phyloP scores from a whole-genome alignment of 2,797 vertebrate species.

The Tarsius wallacei region DNA sequence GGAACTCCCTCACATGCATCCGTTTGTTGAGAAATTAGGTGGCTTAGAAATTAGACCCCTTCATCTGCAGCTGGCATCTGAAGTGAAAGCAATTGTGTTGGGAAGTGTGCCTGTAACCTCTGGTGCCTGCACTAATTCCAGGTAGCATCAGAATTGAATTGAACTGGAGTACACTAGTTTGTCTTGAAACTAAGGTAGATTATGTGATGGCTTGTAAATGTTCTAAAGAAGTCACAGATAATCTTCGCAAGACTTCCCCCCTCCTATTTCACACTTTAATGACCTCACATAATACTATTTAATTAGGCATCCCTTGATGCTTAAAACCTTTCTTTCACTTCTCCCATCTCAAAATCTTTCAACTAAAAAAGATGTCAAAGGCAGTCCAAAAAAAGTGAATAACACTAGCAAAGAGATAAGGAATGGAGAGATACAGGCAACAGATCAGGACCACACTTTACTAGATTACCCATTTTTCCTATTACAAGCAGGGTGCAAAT shows the following conservation, averaged over 20 bases:
- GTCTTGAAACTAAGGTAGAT: not conserved
- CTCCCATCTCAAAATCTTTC: slow-evolving; percentile 18
- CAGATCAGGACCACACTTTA: not conserved
- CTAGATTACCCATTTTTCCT: not conserved
- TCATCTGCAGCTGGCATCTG: not conserved
- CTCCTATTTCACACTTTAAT: slow-evolving; percentile 2
- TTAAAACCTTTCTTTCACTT: slow-evolving; percentile 48
- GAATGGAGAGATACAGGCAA: not conserved
- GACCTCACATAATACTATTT: not conserved
- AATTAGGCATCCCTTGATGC: not conserved
- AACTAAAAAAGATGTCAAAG: not conserved
- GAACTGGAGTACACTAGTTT: not conserved
- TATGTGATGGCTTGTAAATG: not conserved
- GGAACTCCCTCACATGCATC: not conserved
- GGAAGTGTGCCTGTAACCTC: not conserved
- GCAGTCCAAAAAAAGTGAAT: not conserved
- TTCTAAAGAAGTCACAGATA: not conserved
- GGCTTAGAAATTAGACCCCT: no score
- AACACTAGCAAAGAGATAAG: not conserved
- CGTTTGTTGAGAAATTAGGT: not conserved
- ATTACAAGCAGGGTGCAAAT: not conserved
- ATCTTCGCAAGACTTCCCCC: not conserved
- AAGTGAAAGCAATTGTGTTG: not conserved
- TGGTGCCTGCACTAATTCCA: not conserved
- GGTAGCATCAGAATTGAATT: not conserved